Evolutionary conservation across 53 echinoderm and acorn worm genomes (phyloP).

Genomic region (Paracentrotus lividus): DNA sequence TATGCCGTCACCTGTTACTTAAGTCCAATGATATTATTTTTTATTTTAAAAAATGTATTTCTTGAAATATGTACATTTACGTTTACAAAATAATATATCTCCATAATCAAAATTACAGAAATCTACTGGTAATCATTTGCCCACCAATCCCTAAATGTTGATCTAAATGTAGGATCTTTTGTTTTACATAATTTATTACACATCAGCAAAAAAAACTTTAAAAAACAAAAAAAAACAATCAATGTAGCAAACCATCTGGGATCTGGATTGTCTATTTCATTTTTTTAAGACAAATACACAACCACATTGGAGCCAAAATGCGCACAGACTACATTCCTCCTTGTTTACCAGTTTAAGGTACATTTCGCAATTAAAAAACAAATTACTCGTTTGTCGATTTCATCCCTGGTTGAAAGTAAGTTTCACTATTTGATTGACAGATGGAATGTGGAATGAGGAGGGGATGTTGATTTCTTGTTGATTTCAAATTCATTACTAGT

Average conservation of each 20-base stretch:
- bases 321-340: conserved; percentile 21
- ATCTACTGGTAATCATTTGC: neutral
- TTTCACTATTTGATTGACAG: conserved; percentile 33
- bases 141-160: neutral
- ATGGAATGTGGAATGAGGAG: neutral
- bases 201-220: too few relatives aligned
- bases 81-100: too few relatives aligned
- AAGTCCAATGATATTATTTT: too few relatives aligned
- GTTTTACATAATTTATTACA: neutral
- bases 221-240: neutral
- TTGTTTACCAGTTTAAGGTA: conserved; percentile 13
- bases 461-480: neutral
- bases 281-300: neutral
- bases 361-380: neutral
- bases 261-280: neutral
- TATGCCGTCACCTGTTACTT: too few relatives aligned
- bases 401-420: conserved; percentile 3
- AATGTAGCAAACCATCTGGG: neutral
- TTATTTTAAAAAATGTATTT: too few relatives aligned
- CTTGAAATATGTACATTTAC: too few relatives aligned
- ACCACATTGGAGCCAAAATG: neutral
- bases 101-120: neutral
- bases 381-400: conserved; percentile 17
- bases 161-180: neutral
- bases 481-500: neutral